Base-by-base conservation (phyloP, 2,888 invertebrate genomes). In the Clitarchus hookeri region DNA sequence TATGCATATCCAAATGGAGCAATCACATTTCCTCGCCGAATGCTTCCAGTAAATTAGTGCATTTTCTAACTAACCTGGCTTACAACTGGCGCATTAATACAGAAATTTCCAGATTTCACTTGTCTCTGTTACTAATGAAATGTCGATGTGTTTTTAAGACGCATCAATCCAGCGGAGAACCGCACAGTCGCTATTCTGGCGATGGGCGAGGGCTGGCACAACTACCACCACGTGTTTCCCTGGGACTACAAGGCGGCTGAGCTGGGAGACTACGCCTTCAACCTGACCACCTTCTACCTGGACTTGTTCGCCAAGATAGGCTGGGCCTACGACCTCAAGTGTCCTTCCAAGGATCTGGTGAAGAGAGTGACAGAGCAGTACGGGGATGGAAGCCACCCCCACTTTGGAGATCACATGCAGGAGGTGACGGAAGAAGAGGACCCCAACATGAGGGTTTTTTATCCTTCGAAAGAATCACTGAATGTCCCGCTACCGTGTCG, bases 251-350 rank as follows among this genome's bases (percentile, higher is more conserved):
- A 93, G 90, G 94, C 94, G 89, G 95, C 93, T 88, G 95, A 95
- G 92, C 92, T 95, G 36, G 95, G 95, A 89, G 92, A 92, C 89
- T 90, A 91, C 85, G 23, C 82, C 44, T 94, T 94, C 91, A 97
- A 97, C 91, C 92, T 95, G 89, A 96, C 97, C 0, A 95, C 96
- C 0, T 92, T 93, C 23, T 95, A 97, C 90, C 96, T 97, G 89
- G 96, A 97, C 90, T 93, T 96, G 90, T 96, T 96, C 92, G 95
- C 96, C 19, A 94, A 94, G 90, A 92, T 98, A 88, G 98, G 98
- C 25, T 96, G 95, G 95, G 97, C 97, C 0, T 97, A 97, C 90
- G 97, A 98, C 91, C 91, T 97, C 89, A 97, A 97, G 91, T 95
- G 95, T 0, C 97, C 96, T 0, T 95, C 96, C 0, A 90, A 92